Evolutionary conservation across 2,797 vertebrate species (phyloP).

Genomic region (Bradypus variegatus): DNA sequence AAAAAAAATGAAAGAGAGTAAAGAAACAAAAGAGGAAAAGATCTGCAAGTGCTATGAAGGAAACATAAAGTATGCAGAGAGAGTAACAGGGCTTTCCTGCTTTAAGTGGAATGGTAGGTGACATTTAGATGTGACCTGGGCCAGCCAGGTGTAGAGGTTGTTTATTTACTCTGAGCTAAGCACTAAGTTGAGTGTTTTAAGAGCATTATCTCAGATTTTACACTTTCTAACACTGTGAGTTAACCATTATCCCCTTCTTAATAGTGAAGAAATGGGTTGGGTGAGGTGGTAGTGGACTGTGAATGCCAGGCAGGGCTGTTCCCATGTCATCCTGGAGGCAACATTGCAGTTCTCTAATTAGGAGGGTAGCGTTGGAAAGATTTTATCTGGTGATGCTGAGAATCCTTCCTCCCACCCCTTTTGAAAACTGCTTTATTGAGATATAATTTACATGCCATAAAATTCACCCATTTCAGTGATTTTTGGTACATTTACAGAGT

Average conservation of each 20-base stretch:
- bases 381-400: background rate
- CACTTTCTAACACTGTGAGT: background rate
- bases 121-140: background rate
- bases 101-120: background rate
- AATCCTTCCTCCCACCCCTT: background rate
- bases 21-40: background rate
- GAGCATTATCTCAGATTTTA: background rate
- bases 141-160: too few relatives aligned
- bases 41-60: background rate
- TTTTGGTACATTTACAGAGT: constrained; percentile 20
- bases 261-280: background rate
- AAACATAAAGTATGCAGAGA: background rate
- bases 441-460: background rate
- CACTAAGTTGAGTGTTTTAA: background rate
- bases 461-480: background rate
- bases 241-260: background rate
- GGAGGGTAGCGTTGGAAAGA: background rate
- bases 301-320: background rate
- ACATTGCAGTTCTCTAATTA: background rate
- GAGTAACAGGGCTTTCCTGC: background rate
- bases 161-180: background rate
- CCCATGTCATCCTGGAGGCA: background rate
- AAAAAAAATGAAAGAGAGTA: background rate
- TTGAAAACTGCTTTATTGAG: background rate
- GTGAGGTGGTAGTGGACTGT: background rate